Evolutionary conservation across 2,888 invertebrate species (phyloP), one percentile per base, ranked within the genome.

Genomic region (Octonoba sinensis): DNA sequence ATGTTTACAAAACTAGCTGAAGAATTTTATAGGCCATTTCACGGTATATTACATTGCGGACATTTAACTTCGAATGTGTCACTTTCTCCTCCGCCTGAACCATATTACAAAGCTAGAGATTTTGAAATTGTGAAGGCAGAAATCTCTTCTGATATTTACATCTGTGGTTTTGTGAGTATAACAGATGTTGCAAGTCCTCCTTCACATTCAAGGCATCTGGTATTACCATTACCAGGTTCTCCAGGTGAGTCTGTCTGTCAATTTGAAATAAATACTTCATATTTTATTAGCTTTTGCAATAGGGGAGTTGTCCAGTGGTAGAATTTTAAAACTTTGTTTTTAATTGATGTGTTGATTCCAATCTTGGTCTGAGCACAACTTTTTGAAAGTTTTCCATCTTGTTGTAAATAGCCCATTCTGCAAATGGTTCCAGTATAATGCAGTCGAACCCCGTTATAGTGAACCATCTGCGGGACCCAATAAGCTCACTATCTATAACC

Each of bases 161-260:
- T 97, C 20, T 92, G 95, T 87, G 97, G 97, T 0, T 97, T 96
- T 87, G 89, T 98, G 69, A 92, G 93, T n/a, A 92, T 96, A 12
- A 92, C 93, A 3, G 97, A 97, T 87, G 92, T 97, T 70, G 94
- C 94, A 47, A 97, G 96, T 78, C 97, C 97, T 2, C 95, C 96
- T 87, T 94, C 95, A 2, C 91, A 96, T 83, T 96, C 96, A 83
- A 92, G 96, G 54, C 97, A 98, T 89, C 90, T 97, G 83, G 92
- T 98, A 11, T 91, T 97, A 85, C 96, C 97, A 0, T 91, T 85
- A 18, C 84, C 86, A 20, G 85, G 85, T 62, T 85, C 77, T 67
- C 87, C 87, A 85, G 85, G 86, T 86, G 66, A 73, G 47, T 11
- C 12, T 22, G 4, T 12, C 16, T 1, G 6, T 20, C 18, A 20